Conservation (phyloP, 53 echinoderm and acorn worm genomes). For the Paracentrotus lividus region DNA sequence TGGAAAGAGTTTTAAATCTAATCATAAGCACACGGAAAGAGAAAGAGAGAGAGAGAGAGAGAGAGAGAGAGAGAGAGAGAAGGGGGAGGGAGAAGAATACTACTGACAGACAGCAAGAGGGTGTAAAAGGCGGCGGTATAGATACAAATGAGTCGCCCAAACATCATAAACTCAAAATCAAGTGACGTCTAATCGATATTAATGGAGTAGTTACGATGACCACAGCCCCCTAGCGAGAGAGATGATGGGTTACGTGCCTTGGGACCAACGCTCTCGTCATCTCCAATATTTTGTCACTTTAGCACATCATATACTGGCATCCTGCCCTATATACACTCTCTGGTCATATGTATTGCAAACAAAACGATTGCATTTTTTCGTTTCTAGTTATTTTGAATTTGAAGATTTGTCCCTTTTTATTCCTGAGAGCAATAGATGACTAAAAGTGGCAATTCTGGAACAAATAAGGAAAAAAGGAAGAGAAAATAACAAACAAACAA, state of each 20-base stretch:
- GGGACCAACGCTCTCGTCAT: not conserved
- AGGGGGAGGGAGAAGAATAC: not conserved
- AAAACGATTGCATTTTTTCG: too few relatives aligned
- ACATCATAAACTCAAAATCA: not conserved
- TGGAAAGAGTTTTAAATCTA: not conserved
- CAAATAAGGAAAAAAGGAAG: too few relatives aligned
- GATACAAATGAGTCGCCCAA: not conserved
- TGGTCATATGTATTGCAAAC: too few relatives aligned
- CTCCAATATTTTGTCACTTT: constrained; percentile 21
- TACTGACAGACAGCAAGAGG: not conserved
- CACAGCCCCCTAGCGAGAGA: not conserved
- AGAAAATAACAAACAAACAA: too few relatives aligned
- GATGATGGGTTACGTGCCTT: not conserved
- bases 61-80: too few relatives aligned
- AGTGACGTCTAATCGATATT: constrained; percentile 24
- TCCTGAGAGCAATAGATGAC: too few relatives aligned
- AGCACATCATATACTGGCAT: not conserved
- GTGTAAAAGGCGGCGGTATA: not conserved
- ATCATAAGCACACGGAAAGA: not conserved
- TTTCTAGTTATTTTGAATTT: too few relatives aligned
- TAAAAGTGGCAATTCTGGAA: too few relatives aligned
- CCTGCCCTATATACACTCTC: not conserved
- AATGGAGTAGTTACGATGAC: constrained; percentile 9
- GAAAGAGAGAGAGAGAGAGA: not conserved
- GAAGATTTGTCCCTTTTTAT: too few relatives aligned